Percentiles rank a stretch among this genome's conserved stretches.
These are phyloP conservation scores for Labeo calbasu DNA, from an alignment of 2,797 vertebrate species.

Conservation along the genomic window DNA sequence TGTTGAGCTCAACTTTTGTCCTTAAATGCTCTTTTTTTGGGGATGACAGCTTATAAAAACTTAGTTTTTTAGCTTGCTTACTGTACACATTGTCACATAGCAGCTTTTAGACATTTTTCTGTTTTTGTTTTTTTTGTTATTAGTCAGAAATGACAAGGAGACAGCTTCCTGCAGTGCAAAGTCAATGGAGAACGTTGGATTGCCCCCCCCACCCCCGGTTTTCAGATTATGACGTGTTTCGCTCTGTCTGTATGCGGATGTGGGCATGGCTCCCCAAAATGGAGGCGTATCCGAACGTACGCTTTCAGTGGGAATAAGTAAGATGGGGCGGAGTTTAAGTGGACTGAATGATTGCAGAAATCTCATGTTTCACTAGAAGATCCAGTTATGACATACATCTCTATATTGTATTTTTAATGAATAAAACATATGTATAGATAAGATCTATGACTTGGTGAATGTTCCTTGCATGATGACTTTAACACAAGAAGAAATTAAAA, in stretches of 20 bases:
- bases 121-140: no score
- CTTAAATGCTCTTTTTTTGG: no score
- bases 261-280: neutral
- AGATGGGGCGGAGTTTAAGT: neutral
- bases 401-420: neutral
- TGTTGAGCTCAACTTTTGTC: no score
- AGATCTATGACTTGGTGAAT: neutral
- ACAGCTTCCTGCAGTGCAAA: no score
- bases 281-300: neutral
- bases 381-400: neutral
- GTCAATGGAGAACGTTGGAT: no score
- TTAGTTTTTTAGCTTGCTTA: no score
- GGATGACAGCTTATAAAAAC: no score
- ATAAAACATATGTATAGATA: neutral
- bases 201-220: no score
- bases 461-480: neutral
- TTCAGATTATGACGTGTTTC: no score
- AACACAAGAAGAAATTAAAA: neutral
- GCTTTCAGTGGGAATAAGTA: neutral
- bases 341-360: neutral
- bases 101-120: no score
- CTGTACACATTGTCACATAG: no score
- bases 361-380: neutral
- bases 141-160: no score
- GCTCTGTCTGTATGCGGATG: neutral